These are phyloP conservation scores for Chloroclystis v-ata DNA, from an alignment of 2,888 invertebrate genomes.

Conservation along the genomic window DNA sequence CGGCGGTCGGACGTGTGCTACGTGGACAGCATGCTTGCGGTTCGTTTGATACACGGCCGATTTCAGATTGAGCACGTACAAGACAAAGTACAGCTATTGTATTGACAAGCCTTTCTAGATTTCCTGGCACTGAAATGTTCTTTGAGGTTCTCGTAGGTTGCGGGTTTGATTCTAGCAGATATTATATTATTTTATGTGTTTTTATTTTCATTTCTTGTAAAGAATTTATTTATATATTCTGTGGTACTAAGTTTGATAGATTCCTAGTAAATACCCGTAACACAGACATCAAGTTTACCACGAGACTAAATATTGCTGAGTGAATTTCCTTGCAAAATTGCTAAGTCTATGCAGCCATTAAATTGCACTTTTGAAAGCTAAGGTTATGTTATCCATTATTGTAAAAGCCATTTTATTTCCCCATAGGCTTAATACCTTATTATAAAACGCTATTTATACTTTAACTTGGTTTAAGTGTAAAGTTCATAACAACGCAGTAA, in stretches of 20 bases:
- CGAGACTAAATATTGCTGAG: too few species aligned
- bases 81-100: slow-evolving; percentile 51
- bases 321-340: too few species aligned
- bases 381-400: slow-evolving; percentile 19
- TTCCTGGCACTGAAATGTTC: slow-evolving; percentile 33
- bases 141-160: too few species aligned
- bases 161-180: too few species aligned
- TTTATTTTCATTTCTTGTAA: too few species aligned
- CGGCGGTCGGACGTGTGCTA: slow-evolving; percentile 41
- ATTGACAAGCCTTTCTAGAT: slow-evolving; percentile 39
- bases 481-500: slow-evolving; percentile 60
- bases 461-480: slow-evolving; percentile 48
- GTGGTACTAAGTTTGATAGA: too few species aligned
- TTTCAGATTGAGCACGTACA: slow-evolving; percentile 55
- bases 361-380: too few species aligned
- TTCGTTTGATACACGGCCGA: slow-evolving; percentile 51
- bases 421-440: slow-evolving; percentile 25
- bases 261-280: too few species aligned
- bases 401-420: slow-evolving; percentile 26
- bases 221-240: too few species aligned
- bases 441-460: slow-evolving; percentile 48
- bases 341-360: too few species aligned
- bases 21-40: slow-evolving; percentile 53
- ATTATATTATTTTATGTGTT: too few species aligned
- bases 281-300: too few species aligned